Evolutionary conservation across 2,888 invertebrate species (phyloP).

Genomic region (Epinotia nisella): DNA sequence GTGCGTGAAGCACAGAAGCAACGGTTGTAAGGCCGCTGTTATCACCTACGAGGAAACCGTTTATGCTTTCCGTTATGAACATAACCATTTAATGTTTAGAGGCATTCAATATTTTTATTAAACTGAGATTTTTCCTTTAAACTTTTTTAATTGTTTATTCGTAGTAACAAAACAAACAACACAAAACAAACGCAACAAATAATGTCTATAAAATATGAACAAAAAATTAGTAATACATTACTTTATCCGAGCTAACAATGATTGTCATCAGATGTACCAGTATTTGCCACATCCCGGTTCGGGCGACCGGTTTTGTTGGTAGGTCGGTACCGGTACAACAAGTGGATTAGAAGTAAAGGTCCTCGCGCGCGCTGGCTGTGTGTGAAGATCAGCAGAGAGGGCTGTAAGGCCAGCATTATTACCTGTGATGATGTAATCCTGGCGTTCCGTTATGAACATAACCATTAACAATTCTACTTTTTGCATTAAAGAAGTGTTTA

Average conservation of each 20-base stretch:
- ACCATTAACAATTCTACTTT: neutral
- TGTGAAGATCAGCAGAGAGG: constrained; percentile 1
- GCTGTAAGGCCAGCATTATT: constrained; percentile 44
- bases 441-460: constrained; percentile 48
- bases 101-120: neutral
- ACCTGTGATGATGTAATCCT: constrained; percentile 47
- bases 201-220: neutral
- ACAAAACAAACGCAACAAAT: too few species aligned
- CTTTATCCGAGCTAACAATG: neutral
- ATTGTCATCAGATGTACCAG: neutral
- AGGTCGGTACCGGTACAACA: constrained; percentile 8
- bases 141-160: too few species aligned
- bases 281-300: neutral
- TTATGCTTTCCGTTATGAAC: constrained; percentile 1
- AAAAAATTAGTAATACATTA: neutral
- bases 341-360: neutral
- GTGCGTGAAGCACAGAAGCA: constrained; percentile 16
- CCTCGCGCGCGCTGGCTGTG: constrained; percentile 7
- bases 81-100: neutral
- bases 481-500: too few species aligned
- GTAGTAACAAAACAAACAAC: too few species aligned
- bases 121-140: neutral
- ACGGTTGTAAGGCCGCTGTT: constrained; percentile 2
- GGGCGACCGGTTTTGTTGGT: constrained; percentile 1
- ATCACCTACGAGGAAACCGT: constrained; percentile 1